A percentile compares a stretch with the other conserved stretches of the same genome.
phyloP scores from a whole-genome alignment of 2,888 invertebrate genomes.

The Lepidonotus clava region DNA sequence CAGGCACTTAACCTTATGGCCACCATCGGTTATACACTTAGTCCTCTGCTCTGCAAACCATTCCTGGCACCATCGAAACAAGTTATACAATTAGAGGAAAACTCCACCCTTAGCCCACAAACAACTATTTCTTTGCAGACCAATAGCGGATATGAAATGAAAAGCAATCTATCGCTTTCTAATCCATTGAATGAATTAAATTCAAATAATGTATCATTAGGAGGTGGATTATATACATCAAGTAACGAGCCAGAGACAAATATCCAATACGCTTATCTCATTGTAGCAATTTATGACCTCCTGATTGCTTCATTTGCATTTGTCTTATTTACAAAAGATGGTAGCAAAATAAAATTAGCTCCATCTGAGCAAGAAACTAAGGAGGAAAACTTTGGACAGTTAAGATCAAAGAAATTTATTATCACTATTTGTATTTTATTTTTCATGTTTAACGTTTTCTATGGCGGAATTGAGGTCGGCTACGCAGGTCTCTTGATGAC shows the following conservation, averaged over 20 bases:
- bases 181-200: too few species aligned
- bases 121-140: too few species aligned
- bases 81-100: too few species aligned
- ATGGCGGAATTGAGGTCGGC: conserved; percentile 80
- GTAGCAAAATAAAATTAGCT: not conserved
- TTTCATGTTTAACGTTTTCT: conserved; percentile 78
- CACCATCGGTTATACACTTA: conserved; percentile 57
- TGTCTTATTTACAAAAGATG: conserved; percentile 22
- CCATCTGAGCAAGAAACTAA: not conserved
- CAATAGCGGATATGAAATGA: too few species aligned
- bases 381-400: not conserved
- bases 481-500: conserved; percentile 80
- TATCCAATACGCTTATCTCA: conserved; percentile 79
- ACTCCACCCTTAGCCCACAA: too few species aligned
- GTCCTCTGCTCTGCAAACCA: conserved; percentile 59
- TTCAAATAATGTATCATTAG: too few species aligned
- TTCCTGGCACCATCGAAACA: conserved; percentile 40
- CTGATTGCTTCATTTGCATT: conserved; percentile 41
- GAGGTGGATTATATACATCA: too few species aligned
- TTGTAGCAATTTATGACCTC: conserved; percentile 67
- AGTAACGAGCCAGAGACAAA: conserved; percentile 59
- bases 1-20: conserved; percentile 59
- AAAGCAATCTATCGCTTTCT: too few species aligned
- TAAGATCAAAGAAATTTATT: conserved; percentile 21
- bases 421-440: conserved; percentile 72